A percentile compares a stretch with the other conserved stretches of the same genome.
Evolutionary conservation across 2,888 invertebrate species (phyloP).

Genomic region (Alviniconcha strummeri): DNA sequence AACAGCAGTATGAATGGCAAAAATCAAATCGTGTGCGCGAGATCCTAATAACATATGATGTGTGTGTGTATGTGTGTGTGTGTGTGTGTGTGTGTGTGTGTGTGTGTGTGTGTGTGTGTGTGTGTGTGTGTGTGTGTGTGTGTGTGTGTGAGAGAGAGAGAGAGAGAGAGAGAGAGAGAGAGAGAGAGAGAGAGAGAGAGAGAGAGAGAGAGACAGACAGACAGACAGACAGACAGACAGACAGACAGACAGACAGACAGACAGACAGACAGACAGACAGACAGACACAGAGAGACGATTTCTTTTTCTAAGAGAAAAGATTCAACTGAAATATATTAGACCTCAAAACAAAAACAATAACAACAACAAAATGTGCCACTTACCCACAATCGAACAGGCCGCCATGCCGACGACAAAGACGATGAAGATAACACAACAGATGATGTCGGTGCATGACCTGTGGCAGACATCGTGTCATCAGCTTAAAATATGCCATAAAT

Average conservation of each 20-base stretch:
- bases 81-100: no score
- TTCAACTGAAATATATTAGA: no score
- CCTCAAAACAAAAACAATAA: no score
- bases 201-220: not conserved
- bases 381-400: conserved; percentile 42
- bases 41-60: no score
- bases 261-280: not conserved
- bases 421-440: conserved; percentile 44
- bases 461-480: not conserved
- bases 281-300: not conserved
- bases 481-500: not conserved
- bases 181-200: not conserved
- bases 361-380: conserved; percentile 3
- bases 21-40: no score
- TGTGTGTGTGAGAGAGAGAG: not conserved
- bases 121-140: no score
- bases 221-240: not conserved
- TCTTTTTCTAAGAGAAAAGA: no score
- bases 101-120: no score
- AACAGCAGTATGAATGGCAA: no score
- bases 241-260: not conserved
- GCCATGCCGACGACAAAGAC: conserved; percentile 40
- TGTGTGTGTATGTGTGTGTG: no score
- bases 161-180: conserved; percentile 1
- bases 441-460: conserved; percentile 45